Evolutionary conservation across 2,888 invertebrate genomes (phyloP), one percentile per base, ranked within the genome.

Genomic region (Eubasilissa splendida): DNA sequence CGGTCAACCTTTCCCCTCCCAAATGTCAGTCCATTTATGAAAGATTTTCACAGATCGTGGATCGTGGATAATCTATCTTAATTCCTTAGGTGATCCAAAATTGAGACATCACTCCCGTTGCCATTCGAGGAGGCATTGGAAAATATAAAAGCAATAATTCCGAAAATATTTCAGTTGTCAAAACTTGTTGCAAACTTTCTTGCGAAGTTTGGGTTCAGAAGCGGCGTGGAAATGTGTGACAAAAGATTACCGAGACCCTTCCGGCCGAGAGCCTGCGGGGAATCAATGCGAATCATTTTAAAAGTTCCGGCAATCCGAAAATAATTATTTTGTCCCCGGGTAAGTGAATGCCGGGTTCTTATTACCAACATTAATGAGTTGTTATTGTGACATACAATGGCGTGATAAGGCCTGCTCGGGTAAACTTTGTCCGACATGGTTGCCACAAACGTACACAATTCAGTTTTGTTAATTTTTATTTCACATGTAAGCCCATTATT

Each of bases 341-440:
- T 78, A 8, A 54, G 59, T 52, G 52, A 66, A 52, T 59, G 54
- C 54, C 5, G 22, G 56, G 56, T 14, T 68, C 70, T 70, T 77
- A 60, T 77, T 77, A 74, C 77, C 77, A 58, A 58, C 80, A 66
- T 80, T 80, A 82, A 77, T 82, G 77, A 80, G 66, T 82, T 42
- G 42, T 42, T 77, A 80, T 82, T 80, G 77, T 80, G 80, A 77
- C 66, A 73, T 54, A 80, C 75, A 77, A 80, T 66, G 80, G 77
- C 75, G 77, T 68, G 82, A 82, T 80, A 82, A 75, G 82, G 74
- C 82, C 66, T 65, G 79, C 66, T 22, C 58, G 54, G 31, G 54
- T 8, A 70, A 68, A 65, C 58, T 14, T 77, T 31, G 54, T 9
- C 4, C 12, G 11, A 7, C 70, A 70, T 53, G 70, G 70, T 22